A percentile compares a stretch with the other conserved stretches of the same genome.
phyloP scores from a whole-genome alignment of 2,888 invertebrate species.

The Cordilura impudica region DNA sequence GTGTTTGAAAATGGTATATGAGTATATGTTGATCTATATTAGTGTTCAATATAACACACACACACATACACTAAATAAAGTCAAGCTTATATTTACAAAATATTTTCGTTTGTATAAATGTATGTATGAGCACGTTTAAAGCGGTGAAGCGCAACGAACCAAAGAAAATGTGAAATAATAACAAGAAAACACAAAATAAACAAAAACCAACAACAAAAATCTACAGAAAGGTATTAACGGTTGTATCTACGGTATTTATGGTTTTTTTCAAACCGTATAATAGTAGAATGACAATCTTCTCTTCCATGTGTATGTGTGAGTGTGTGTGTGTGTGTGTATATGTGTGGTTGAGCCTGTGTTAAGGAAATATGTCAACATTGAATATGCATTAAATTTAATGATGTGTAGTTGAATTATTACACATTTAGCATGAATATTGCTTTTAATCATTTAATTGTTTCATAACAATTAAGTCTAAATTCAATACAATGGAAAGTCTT shows the following conservation, averaged over 20 bases:
- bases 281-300: background rate
- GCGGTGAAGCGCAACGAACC: conserved; percentile 30
- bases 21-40: conserved; percentile 2
- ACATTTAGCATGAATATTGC: background rate
- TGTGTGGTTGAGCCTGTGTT: background rate
- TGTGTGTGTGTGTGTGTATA: background rate
- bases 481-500: background rate
- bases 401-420: conserved; percentile 13
- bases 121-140: background rate
- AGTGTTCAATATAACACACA: background rate
- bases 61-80: background rate
- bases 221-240: background rate
- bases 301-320: background rate
- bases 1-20: no score
- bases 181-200: background rate
- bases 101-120: background rate
- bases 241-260: conserved; percentile 3
- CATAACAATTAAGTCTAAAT: background rate
- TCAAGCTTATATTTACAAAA: background rate
- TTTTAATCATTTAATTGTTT: background rate
- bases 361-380: background rate
- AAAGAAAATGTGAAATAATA: conserved; percentile 29
- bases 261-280: background rate
- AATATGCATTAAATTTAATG: conserved; percentile 14
- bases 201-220: background rate